Base-by-base conservation (phyloP, 1,140 invertebrate genomes). In the Achatina immaculata region DNA sequence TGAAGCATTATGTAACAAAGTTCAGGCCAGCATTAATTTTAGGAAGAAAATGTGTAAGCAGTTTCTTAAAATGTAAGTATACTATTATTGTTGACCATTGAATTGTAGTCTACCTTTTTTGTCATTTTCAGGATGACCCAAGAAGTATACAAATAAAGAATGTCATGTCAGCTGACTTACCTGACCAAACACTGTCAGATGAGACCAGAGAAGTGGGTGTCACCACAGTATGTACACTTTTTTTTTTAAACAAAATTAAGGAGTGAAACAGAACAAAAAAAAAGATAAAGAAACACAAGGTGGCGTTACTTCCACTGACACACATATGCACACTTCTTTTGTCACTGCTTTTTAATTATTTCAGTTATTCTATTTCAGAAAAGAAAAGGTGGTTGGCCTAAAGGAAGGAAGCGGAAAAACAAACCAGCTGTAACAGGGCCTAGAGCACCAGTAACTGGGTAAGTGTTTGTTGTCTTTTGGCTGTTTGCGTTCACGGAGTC, bases 311-410 rank as follows among this genome's bases (percentile, higher is more conserved):
- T n/a, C n/a, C n/a, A n/a, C n/a, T n/a, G n/a, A n/a, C n/a, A n/a
- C n/a, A n/a, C n/a, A n/a, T n/a, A n/a, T n/a, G n/a, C n/a, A n/a
- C n/a, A n/a, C n/a, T n/a, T n/a, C n/a, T n/a, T n/a, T n/a, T n/a
- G n/a, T n/a, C n/a, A n/a, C n/a, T 45, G 16, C 43, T 45, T 45
- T 45, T 45, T 45, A 16, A 6, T 55, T 55, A 24, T 55, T 14
- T 55, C 48, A 7, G 16, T 55, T 55, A 55, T 66, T 79, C 40
- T 21, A 28, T 75, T 82, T n/a, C 77, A 89, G 82, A 93, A 93
- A 88, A 90, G 90, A 69, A 90, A 92, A 88, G 93, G 93, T 80
- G 93, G 93, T 1, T 94, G 93, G 93, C 93, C 93, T 6, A 94
- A 94, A 90, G 93, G 93, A 0, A 91, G 93, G 55, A 93, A 93